Evolutionary conservation across 1,140 invertebrate genomes (phyloP).

Genomic region (Psilanteris sp.): DNA sequence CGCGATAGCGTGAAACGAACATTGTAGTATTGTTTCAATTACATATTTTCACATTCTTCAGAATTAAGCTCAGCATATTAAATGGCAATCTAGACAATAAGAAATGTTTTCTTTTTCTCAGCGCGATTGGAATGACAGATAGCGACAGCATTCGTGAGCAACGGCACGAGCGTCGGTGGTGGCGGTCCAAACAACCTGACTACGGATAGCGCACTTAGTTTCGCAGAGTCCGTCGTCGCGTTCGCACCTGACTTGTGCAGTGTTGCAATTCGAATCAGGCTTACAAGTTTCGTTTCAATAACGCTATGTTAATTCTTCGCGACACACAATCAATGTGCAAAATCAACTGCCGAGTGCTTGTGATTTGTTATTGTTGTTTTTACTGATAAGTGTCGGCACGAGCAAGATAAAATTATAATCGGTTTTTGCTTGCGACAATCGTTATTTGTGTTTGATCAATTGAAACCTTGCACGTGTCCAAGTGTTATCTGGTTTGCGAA

Average conservation of each 20-base stretch:
- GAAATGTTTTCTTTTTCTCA: conserved; percentile 3
- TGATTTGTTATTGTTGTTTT: too few species aligned
- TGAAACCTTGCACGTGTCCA: conserved; percentile 9
- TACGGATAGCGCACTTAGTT: conserved; percentile 50
- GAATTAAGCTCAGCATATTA: too few species aligned
- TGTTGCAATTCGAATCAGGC: background rate
- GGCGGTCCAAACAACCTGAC: conserved; percentile 37
- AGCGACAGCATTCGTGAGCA: conserved; percentile 16
- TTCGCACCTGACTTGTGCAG: conserved; percentile 27
- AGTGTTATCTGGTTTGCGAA: conserved; percentile 22
- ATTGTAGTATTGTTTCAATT: too few species aligned
- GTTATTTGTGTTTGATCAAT: too few species aligned
- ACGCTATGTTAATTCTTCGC: background rate
- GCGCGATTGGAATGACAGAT: conserved; percentile 17
- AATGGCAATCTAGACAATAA: conserved; percentile 19
- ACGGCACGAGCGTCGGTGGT: conserved; percentile 11
- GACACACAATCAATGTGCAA: too few species aligned
- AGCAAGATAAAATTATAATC: too few species aligned
- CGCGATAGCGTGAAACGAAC: too few species aligned
- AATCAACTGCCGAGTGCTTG: too few species aligned
- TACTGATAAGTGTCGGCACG: background rate
- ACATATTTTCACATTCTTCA: too few species aligned
- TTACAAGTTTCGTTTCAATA: too few species aligned
- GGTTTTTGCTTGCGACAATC: too few species aligned
- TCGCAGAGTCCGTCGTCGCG: conserved; percentile 49